Evolutionary conservation across 1,140 invertebrate species (phyloP), one percentile per base, ranked within the genome.

Genomic region (Papilio aristodemus): DNA sequence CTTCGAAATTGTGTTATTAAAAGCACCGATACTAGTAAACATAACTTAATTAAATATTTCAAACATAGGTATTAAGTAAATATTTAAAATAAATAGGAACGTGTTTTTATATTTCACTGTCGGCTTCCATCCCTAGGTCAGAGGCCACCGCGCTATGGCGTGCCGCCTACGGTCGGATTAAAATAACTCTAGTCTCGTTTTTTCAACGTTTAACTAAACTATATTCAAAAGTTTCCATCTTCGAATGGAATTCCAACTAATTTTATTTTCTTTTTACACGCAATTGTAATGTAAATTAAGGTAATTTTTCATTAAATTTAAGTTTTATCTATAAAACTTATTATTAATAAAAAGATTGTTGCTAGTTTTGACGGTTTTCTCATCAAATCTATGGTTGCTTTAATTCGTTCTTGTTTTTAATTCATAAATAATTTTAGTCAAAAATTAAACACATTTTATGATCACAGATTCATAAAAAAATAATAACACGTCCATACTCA

Each of bases 401-500:
- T 32, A 2, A 3, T 32, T 32, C 27, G 27, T 6, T 32, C 2
- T 2, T 3, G 27, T 32, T 6, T 32, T 32, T 32, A 32, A 3
- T 32, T 32, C 27, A 3, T 6, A 3, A 32, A 32, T 2, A 32
- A 3, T 32, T 32, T 32, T 32, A 2, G 6, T 32, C 6, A 32
- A 32, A 32, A 3, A 32, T 32, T 3, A 32, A 32, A 32, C 27
- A 32, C 2, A 6, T 3, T 6, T 6, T 32, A 32, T 32, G 2
- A 32, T 57, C 6, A 0, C 10, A 25, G 8, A 9, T 22, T 25
- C 9, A 25, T 10, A n/a, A 14, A 60, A 8, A 37, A 8, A 9
- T 14, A 13, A 36, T 13, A 13, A 38, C 67, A 50, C 39, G 54
- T 57, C 43, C 38, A 50, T n/a, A 54, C 17, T 36, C 60, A 68